Percentiles rank a stretch among this genome's conserved stretches.
These are phyloP conservation scores for Alauda arvensis DNA, from an alignment of 2,797 vertebrate genomes.

Conservation along the genomic window DNA sequence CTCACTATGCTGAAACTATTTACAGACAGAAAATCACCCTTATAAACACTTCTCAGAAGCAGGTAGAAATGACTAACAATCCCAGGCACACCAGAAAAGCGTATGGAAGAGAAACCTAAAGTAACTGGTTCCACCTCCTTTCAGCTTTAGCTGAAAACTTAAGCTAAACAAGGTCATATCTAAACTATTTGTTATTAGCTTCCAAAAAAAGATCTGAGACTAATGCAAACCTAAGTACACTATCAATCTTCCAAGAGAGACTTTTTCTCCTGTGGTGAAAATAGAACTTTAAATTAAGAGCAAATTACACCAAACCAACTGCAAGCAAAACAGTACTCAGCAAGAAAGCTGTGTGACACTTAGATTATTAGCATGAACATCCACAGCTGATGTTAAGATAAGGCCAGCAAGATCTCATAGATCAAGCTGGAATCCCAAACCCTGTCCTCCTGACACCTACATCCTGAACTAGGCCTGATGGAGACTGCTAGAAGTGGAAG, in stretches of 20 bases:
- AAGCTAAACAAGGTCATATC: neutral
- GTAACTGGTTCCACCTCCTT: neutral
- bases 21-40: neutral
- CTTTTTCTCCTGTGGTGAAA: neutral
- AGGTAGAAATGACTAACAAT: neutral
- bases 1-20: neutral
- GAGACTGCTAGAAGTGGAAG: neutral
- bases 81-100: neutral
- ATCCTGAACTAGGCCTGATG: neutral
- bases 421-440: neutral
- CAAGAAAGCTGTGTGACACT: neutral
- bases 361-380: neutral
- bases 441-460: neutral
- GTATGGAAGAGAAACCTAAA: neutral
- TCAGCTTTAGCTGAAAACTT: neutral
- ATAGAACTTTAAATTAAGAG: neutral
- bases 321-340: neutral
- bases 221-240: slow-evolving; percentile 2
- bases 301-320: neutral
- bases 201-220: neutral
- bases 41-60: neutral
- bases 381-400: neutral
- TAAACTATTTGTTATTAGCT: neutral
- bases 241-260: neutral
- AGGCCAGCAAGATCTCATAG: neutral